Evolutionary conservation across 1,140 invertebrate genomes (phyloP), one percentile per base, ranked within the genome.

Genomic region (Microplitis demolitor): DNA sequence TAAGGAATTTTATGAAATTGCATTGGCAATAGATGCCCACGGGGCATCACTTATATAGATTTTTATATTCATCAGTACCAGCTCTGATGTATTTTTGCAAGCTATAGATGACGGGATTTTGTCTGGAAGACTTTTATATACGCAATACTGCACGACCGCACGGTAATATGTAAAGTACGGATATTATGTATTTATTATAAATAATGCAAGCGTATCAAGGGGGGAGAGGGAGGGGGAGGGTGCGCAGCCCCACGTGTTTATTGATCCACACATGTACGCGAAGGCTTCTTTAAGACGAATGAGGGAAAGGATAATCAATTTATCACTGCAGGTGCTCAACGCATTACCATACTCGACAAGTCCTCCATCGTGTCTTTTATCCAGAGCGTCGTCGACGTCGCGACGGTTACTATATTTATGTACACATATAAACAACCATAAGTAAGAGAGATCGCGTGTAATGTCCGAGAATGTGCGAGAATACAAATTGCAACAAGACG

Each of bases 321-420:
- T 84, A 85, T 85, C 82, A 82, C 83, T 82, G 78, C 82, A 82
- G 79, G 80, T 83, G 82, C 80, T 80, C 73, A 75, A 76, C 77
- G 76, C 80, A 86, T 85, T 86, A 84, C 80, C 85, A 86, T 85
- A 84, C 78, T 68, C 79, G 81, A 82, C 78, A 79, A 79, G 71
- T 35, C 66, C 33, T 66, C 39, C 24, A 5, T 51, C 14, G 8
- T 53, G 16, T 34, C 37, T 33, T 39, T 50, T 54, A 24, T 54
- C 51, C 50, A 35, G 35, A 11, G 35, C 34, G 34, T 62, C 80
- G 78, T 80, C 78, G 78, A 73, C 77, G 76, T 54, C 66, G 66
- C 51, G 66, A 67, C 45, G 50, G 39, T 45, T 45, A 45, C 39
- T 45, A 11, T 45, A 45, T 45, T 45, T 45, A 45, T 45, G 39